phyloP scores from a whole-genome alignment of 2,888 invertebrate species.

The Podotricha telesiphe region DNA sequence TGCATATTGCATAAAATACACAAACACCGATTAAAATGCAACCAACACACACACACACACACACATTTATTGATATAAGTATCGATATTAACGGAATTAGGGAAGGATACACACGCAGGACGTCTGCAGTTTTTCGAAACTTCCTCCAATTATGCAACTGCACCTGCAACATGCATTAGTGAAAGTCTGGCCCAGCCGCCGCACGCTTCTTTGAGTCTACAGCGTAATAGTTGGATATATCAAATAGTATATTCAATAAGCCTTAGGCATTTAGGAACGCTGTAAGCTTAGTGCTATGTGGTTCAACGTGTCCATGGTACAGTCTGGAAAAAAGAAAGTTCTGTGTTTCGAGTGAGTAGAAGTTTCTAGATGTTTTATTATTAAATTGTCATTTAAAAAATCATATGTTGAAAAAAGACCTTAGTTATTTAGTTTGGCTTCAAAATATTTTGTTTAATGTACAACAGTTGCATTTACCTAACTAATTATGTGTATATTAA shows the following conservation, averaged over 20 bases:
- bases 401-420: too few relatives aligned
- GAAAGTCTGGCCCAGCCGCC: slow-evolving; percentile 56
- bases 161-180: slow-evolving; percentile 52
- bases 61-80: too few relatives aligned
- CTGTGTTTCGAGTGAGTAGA: slow-evolving; percentile 67
- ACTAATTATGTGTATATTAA: too few relatives aligned
- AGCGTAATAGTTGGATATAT: slow-evolving; percentile 43
- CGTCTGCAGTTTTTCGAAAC: slow-evolving; percentile 64
- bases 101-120: slow-evolving; percentile 62
- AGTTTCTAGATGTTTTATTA: slow-evolving; percentile 11
- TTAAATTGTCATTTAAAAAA: too few relatives aligned
- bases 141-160: slow-evolving; percentile 65
- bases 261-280: slow-evolving; percentile 35
- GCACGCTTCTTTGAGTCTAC: slow-evolving; percentile 44
- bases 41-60: background rate
- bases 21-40: background rate
- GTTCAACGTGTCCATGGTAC: slow-evolving; percentile 66
- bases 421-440: too few relatives aligned
- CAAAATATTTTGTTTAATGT: too few relatives aligned
- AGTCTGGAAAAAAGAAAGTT: slow-evolving; percentile 60
- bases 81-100: slow-evolving; percentile 39
- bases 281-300: slow-evolving; percentile 51
- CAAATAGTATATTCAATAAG: slow-evolving; percentile 42
- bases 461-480: too few relatives aligned
- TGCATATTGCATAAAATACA: too few relatives aligned